Base-by-base conservation (phyloP, 1,140 invertebrate genomes). In the Drosophila seguyi region DNA sequence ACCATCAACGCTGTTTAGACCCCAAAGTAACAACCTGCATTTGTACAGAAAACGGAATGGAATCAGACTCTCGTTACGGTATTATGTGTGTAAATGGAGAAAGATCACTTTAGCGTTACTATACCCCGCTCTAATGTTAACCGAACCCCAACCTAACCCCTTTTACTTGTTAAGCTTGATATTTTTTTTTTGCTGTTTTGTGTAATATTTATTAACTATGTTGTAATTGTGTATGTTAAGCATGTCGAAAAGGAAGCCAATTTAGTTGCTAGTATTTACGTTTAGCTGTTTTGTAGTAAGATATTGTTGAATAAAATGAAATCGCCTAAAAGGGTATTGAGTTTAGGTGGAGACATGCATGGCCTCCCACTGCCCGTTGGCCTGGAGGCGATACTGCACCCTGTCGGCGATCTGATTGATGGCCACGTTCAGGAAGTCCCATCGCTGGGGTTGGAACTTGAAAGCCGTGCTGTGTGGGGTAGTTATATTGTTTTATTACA, bases 1-100 rank as follows among this genome's bases (percentile, higher is more conserved):
- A 96, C 95, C 10, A 95, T 96, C 55, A 88, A 90, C 65, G 79
- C 92, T 27, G 72, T 80, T n/a, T 92, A 83, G 42, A 29, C 38
- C 36, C 29, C 34, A 20, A 44, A 31, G 8, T 1, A 39, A 42
- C 2, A 62, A 14, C n/a, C n/a, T 42, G 48, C 53, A 67, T 60
- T 73, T 77, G 39, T 75, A 57, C 77, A 85, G 45, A 62, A 66
- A 77, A 50, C 59, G 53, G 36, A 79, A 47, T n/a, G 14, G 7
- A 58, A 53, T 10, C 61, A 56, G 61, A 75, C 41, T 73, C 38
- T n/a, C 65, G 57, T 53, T 53, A 18, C 63, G 86, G 83, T 87
- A 79, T 86, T 81, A 79, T 76, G 72, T 86, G 75, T 68, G 60
- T 65, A 66, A 79, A 65, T 47, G 4, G 31, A 60, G 31, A 57